Conservation (phyloP, 2,113 vertebrate genomes). For the Paraplagusia blochii region DNA sequence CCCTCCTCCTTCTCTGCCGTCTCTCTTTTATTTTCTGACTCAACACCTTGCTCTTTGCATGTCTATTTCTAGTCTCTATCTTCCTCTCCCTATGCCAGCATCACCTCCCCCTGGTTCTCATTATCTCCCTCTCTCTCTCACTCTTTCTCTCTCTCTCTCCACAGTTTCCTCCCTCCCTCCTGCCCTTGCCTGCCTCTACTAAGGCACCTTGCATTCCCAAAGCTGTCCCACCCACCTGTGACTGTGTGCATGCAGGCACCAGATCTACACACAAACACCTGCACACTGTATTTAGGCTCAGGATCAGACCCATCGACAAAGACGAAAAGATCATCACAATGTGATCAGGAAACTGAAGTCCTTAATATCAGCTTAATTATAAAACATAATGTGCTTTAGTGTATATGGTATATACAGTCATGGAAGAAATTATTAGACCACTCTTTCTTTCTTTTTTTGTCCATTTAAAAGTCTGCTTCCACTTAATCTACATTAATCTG, state of each 20-base stretch:
- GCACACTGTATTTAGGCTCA: conserved; percentile 21
- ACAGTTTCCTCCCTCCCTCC: conserved; percentile 49
- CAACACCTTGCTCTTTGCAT: conserved; percentile 77
- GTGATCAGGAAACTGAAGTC: neutral
- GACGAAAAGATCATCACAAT: too few species aligned
- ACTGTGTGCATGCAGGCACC: conserved; percentile 21
- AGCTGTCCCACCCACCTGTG: conserved; percentile 63
- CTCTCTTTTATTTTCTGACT: conserved; percentile 74
- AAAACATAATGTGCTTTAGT: too few species aligned
- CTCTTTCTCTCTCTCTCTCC: conserved; percentile 70
- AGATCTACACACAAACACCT: conserved; percentile 23
- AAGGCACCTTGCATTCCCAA: conserved; percentile 56
- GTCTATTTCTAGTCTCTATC: conserved; percentile 78
- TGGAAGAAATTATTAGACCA: too few species aligned
- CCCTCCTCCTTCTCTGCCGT: conserved; percentile 31
- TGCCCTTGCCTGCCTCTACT: conserved; percentile 44
- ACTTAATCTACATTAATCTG: too few species aligned
- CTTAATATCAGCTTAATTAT: too few species aligned
- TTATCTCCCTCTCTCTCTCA: conserved; percentile 65
- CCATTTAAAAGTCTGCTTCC: too few species aligned
- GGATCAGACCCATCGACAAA: conserved; percentile 20
- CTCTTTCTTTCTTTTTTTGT: too few species aligned
- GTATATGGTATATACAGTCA: too few species aligned
- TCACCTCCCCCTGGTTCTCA: conserved; percentile 77
- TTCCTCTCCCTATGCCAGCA: conserved; percentile 71